Percentiles rank a stretch among this genome's conserved stretches.
phyloP scores from a whole-genome alignment of 2,797 vertebrate species.

The Mionectes olivaceus region DNA sequence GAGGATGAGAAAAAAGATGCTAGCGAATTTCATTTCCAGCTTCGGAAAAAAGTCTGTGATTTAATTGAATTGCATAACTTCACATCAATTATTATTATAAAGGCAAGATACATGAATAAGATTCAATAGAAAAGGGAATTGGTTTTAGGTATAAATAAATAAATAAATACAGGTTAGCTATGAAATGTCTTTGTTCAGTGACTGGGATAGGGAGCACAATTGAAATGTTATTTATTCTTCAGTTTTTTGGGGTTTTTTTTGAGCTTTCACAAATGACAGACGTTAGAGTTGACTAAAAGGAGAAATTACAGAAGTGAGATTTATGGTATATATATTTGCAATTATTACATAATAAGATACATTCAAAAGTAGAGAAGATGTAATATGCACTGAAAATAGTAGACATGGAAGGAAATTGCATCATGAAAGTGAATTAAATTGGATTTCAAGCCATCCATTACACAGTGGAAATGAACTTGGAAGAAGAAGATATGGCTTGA shows the following conservation, averaged over 20 bases:
- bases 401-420: conserved; percentile 17
- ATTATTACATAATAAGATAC: conserved; percentile 4
- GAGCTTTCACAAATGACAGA: neutral
- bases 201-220: neutral
- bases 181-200: neutral
- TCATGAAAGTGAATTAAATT: conserved; percentile 27
- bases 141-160: neutral
- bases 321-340: neutral
- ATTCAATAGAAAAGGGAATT: neutral
- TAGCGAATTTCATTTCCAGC: neutral
- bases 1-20: neutral
- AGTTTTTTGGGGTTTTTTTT: neutral
- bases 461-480: conserved; percentile 13
- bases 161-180: neutral
- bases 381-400: conserved; percentile 17
- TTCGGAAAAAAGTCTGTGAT: neutral
- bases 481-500: neutral
- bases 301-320: neutral
- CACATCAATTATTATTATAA: neutral
- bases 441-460: conserved; percentile 19
- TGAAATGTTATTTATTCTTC: neutral
- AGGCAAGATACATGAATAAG: neutral
- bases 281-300: neutral
- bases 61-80: neutral
- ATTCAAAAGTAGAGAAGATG: neutral